Evolutionary conservation across 2,888 invertebrate species (phyloP).

Genomic region (Ormyrus thymus): DNA sequence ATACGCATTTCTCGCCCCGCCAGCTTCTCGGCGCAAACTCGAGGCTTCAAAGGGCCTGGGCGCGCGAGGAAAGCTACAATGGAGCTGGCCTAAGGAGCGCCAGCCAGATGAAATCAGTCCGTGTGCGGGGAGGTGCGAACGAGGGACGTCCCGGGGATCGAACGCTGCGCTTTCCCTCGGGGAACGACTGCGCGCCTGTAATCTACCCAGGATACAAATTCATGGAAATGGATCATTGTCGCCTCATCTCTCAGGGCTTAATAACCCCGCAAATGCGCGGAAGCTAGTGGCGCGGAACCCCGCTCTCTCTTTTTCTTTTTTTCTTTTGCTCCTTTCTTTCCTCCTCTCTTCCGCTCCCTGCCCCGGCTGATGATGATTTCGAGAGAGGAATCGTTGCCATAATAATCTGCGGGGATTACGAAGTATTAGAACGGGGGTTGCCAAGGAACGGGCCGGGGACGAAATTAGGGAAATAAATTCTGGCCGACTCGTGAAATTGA

Average conservation of each 20-base stretch:
- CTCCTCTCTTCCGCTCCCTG: not conserved
- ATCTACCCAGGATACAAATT: slow-evolving; percentile 15
- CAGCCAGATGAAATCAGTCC: slow-evolving; percentile 39
- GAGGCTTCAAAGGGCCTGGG: slow-evolving; percentile 64
- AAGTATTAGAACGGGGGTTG: slow-evolving; percentile 27
- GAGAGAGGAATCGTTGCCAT: slow-evolving; percentile 42
- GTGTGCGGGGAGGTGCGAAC: slow-evolving; percentile 10
- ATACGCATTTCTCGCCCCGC: slow-evolving; percentile 66
- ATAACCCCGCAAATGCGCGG: slow-evolving; percentile 19
- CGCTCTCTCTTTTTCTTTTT: not conserved
- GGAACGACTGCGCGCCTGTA: not conserved
- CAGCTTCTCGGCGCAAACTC: slow-evolving; percentile 54
- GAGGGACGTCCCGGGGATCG: slow-evolving; percentile 6
- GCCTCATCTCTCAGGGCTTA: slow-evolving; percentile 11
- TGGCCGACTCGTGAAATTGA: slow-evolving; percentile 33
- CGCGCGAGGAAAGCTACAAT: slow-evolving; percentile 41
- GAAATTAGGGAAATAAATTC: slow-evolving; percentile 55
- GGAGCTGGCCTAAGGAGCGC: slow-evolving; percentile 40
- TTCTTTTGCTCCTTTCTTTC: too few species aligned
- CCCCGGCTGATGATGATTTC: slow-evolving; percentile 16
- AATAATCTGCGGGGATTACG: slow-evolving; percentile 55
- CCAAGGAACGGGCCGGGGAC: slow-evolving; percentile 22
- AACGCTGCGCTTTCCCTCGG: not conserved
- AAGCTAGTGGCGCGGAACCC: slow-evolving; percentile 30
- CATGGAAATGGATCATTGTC: slow-evolving; percentile 42